Percentiles rank a stretch among this genome's conserved stretches.
Conservation (phyloP, 2,113 vertebrate species). For the Nerophis ophidion region DNA sequence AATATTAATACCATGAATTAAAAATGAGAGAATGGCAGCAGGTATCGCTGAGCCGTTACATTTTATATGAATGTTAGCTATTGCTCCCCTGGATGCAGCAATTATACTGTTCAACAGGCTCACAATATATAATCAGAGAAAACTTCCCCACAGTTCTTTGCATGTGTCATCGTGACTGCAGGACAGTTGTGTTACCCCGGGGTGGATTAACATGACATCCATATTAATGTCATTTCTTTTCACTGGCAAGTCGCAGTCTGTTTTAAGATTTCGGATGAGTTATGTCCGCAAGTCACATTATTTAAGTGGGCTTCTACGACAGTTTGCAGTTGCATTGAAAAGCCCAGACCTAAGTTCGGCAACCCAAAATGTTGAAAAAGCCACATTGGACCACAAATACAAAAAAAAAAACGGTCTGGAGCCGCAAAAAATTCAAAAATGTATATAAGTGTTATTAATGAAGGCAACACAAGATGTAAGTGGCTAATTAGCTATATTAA, state of each 20-base stretch:
- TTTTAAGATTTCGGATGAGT: conserved; percentile 22
- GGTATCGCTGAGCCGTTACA: conserved; percentile 43
- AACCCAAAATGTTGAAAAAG: too few relatives aligned
- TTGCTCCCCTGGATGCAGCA: conserved; percentile 48
- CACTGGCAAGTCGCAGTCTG: conserved; percentile 12
- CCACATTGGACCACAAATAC: too few relatives aligned
- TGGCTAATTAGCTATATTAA: too few relatives aligned
- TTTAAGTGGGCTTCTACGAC: conserved; percentile 10
- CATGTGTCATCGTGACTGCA: conserved; percentile 31
- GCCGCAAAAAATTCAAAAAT: too few relatives aligned
- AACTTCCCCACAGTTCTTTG: conserved; percentile 25
- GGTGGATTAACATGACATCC: conserved; percentile 36
- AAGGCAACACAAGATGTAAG: too few relatives aligned
- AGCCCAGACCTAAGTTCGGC: too few relatives aligned
- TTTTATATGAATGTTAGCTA: conserved; percentile 43
- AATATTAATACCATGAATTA: conserved; percentile 54
- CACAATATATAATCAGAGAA: conserved; percentile 41
- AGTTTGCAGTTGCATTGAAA: conserved; percentile 12
- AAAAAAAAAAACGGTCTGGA: too few relatives aligned
- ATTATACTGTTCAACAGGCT: conserved; percentile 46
- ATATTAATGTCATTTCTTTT: conserved; percentile 46
- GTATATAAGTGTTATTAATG: too few relatives aligned
- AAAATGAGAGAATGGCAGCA: conserved; percentile 51
- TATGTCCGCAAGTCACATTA: conserved; percentile 15
- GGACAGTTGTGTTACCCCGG: conserved; percentile 22